Base-by-base conservation (phyloP, 2,888 invertebrate genomes). In the Linnaemya vulpina region DNA sequence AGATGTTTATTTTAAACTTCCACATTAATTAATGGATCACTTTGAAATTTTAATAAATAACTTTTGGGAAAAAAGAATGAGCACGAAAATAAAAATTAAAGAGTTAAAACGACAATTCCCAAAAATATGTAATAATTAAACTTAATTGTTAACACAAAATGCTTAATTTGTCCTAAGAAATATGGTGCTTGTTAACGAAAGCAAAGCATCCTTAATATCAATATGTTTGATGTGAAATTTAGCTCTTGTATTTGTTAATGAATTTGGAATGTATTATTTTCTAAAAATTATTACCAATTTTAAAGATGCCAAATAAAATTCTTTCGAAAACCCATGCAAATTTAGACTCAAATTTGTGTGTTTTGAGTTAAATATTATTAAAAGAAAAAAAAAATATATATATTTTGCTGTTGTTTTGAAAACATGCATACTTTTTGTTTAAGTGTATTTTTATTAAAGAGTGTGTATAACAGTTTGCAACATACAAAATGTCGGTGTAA, bases 311-410 rank as follows among this genome's bases (percentile, higher is more conserved):
- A 15, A 30, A 40, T 11, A 10, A 62, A 62, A 30, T 46, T 53
- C 7, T 35, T 51, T 30, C 49, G 30, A 35, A 55, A 58, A 43
- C 22, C 8, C 85, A 85, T 82, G 85, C 78, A 85, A 82, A 85
- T 85, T 85, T 82, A 40, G 65, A 43, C 30, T 60, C 25, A 10
- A 3, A 49, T n/a, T 49, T 9, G 20, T 46, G 7, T 40, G 1
- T 58, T 82, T 55, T 30, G 25, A 15, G 11, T 38, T 55, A 38
- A n/a, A 58, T 25, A 38, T 46, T n/a, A n/a, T n/a, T n/a, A n/a
- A 73, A 43, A 53, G 0, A 15, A n/a, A 40, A 40, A 70, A 20
- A 51, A 51, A 11, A 0, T n/a, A n/a, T n/a, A n/a, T n/a, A n/a
- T n/a, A n/a, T n/a, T 10, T 17, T 70, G 38, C 20, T 46, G 58